These are phyloP conservation scores for Pseudopleuronectes americanus DNA, from an alignment of 2,797 vertebrate genomes.

Conservation along the genomic window DNA sequence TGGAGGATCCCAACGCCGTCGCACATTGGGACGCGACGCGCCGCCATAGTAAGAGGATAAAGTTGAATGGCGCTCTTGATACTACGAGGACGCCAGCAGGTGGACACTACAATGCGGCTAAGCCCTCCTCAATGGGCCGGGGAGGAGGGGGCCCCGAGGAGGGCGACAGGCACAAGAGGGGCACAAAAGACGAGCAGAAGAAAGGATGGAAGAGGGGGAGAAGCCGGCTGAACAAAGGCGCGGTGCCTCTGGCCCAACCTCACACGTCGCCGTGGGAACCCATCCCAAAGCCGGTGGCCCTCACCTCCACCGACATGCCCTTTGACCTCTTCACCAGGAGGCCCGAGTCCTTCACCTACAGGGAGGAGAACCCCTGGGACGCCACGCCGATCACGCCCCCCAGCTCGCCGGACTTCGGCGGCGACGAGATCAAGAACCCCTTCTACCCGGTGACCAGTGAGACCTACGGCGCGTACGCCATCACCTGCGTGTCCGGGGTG, in stretches of 20 bases:
- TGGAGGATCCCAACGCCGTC: conserved; percentile 59
- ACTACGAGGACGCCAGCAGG: conserved; percentile 79
- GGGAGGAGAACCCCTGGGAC: conserved; percentile 83
- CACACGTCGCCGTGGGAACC: conserved; percentile 77
- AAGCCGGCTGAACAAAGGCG: conserved; percentile 71
- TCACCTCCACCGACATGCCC: conserved; percentile 83
- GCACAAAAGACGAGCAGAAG: conserved; percentile 83
- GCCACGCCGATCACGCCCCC: conserved; percentile 85
- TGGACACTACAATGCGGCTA: conserved; percentile 78
- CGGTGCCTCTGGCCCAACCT: conserved; percentile 52
- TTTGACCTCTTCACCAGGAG: conserved; percentile 80
- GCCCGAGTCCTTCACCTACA: conserved; percentile 79
- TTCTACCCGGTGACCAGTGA: conserved; percentile 95
- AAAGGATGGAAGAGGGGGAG: conserved; percentile 77
- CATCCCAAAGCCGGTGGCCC: conserved; percentile 79
- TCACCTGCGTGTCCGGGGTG: conserved; percentile 91
- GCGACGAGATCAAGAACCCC: conserved; percentile 90
- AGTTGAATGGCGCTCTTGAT: conserved; percentile 77
- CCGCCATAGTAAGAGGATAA: conserved; percentile 77
- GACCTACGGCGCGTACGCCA: conserved; percentile 94
- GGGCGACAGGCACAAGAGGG: conserved; percentile 78
- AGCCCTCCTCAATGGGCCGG: conserved; percentile 71
- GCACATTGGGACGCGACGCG: conserved; percentile 69
- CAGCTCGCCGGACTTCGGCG: conserved; percentile 80
- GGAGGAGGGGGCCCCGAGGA: conserved; percentile 63